Percentiles rank a stretch among this genome's conserved stretches.
Evolutionary conservation across 2,113 vertebrate species (phyloP).

Genomic region (Spilogale gracilis): DNA sequence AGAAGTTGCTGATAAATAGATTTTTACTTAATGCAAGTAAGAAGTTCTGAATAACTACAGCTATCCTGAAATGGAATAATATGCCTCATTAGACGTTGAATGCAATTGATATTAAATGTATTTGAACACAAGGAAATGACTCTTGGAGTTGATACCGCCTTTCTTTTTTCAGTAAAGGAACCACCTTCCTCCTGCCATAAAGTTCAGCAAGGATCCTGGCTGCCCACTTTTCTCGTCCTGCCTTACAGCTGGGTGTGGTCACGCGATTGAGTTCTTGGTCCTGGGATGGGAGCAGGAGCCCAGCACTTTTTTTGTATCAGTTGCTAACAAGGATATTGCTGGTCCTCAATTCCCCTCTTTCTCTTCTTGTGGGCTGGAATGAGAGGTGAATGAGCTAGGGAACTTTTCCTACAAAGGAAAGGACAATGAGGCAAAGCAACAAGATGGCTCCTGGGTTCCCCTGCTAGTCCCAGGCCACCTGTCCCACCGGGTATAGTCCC

Average conservation of each 20-base stretch:
- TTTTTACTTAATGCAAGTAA: neutral
- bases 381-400: neutral
- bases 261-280: neutral
- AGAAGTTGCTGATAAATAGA: neutral
- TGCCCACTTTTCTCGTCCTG: fast-evolving
- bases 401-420: neutral
- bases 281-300: neutral
- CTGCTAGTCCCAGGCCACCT: neutral
- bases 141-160: neutral
- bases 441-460: neutral
- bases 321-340: neutral
- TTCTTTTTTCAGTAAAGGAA: neutral
- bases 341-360: neutral
- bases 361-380: neutral
- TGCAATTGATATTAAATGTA: neutral
- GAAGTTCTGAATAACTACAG: neutral
- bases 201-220: neutral
- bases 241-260: neutral
- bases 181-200: neutral
- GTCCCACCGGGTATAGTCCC: neutral
- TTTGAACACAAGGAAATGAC: neutral
- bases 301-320: neutral
- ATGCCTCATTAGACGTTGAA: neutral
- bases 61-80: neutral
- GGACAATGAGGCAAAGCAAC: fast-evolving